These are phyloP conservation scores for Hormaphis cornu DNA, from an alignment of 1,140 invertebrate species.

Conservation along the genomic window DNA sequence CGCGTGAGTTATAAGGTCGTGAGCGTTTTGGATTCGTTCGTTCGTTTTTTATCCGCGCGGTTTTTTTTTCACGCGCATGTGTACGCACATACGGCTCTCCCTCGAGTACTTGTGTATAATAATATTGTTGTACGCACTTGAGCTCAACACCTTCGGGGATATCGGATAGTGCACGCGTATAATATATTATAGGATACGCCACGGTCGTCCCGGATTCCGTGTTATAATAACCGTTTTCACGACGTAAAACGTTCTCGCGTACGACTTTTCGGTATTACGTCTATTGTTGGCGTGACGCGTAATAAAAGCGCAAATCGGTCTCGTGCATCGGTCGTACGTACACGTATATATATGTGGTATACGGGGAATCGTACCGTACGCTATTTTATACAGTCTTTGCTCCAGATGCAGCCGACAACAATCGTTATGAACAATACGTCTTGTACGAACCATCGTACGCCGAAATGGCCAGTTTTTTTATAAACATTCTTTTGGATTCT, in stretches of 20 bases:
- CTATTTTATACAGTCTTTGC: neutral
- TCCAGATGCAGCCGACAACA: neutral
- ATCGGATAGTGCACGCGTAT: neutral
- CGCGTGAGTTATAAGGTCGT: slow-evolving; percentile 30
- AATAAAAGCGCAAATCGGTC: slow-evolving; percentile 22
- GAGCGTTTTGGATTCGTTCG: slow-evolving; percentile 22
- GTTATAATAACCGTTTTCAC: too few species aligned
- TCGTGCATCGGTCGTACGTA: neutral
- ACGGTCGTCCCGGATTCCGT: too few species aligned
- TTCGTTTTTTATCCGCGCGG: neutral
- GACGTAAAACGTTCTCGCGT: too few species aligned
- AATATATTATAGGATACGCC: neutral
- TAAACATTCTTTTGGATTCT: too few species aligned
- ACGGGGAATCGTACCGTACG: neutral
- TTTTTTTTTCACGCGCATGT: neutral
- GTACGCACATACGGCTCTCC: neutral
- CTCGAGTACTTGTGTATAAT: neutral
- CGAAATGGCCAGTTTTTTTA: too few species aligned
- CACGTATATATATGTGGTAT: too few species aligned
- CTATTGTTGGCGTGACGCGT: slow-evolving; percentile 2
- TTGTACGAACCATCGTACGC: too few species aligned
- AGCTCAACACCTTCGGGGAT: slow-evolving; percentile 10
- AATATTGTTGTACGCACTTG: too few species aligned
- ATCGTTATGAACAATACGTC: too few species aligned
- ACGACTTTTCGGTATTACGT: too few species aligned